Evolutionary conservation across 1,140 invertebrate species (phyloP), one percentile per base, ranked within the genome.

Genomic region (Trichonephila inaurata): DNA sequence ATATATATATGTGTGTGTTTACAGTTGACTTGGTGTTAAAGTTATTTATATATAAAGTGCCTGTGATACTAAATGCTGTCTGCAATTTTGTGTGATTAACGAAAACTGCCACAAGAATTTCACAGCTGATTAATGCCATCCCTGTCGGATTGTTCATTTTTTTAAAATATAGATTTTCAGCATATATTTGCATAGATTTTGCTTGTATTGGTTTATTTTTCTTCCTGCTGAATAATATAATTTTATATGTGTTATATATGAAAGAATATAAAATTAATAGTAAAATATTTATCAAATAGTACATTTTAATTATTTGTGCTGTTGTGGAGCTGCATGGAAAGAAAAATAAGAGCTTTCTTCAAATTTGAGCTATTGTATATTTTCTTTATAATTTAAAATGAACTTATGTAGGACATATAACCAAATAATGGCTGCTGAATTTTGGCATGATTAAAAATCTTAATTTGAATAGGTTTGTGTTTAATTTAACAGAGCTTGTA

Each of bases 61-160:
- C 90, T 92, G 90, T 92, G 90, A 92, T 92, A 91, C 24, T 91
- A 40, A 14, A 82, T 19, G 58, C 69, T 72, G 19, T 51, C 61
- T 82, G 60, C 51, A 82, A 44, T 40, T 81, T 61, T 62, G 33
- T 61, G 4, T 82, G 33, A 40, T 24, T 51, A 28, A 24, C 19
- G 24, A 40, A 66, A 64, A 24, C 18, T 92, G 90, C 90, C 90
- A 92, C 90, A 92, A 92, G 90, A 92, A 85, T 64, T 66, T 92
- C 90, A 92, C 90, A 92, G 90, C 90, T 92, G 90, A 33, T 82
- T 62, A 92, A 83, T 85, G 61, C 81, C 82, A 83, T 85, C 61
- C 72, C 66, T 58, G 51, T 81, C 58, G 90, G 90, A 92, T 85
- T 85, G 90, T 92, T 92, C 61, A 77, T 77, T 83, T 61, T 28